Conservation (phyloP, 2,888 invertebrate genomes). For the Cephus nigrinus region DNA sequence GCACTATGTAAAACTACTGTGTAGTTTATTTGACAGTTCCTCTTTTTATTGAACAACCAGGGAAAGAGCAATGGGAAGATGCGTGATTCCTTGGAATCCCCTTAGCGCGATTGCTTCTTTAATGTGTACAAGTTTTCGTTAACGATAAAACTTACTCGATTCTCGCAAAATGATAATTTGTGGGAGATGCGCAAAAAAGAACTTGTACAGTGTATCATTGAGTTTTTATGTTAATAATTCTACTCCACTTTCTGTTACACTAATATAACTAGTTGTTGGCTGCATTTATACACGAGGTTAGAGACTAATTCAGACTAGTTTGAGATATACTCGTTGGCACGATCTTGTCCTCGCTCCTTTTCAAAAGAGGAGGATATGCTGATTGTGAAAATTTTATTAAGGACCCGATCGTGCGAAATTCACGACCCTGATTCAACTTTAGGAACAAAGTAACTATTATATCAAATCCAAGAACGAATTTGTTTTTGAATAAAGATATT, state of each 20-base stretch:
- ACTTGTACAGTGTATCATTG: background rate
- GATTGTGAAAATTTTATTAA: background rate
- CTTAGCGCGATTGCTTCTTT: background rate
- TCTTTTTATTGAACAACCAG: conserved; percentile 21
- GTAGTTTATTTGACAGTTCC: conserved; percentile 40
- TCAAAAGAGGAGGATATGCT: background rate
- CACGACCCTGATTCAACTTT: background rate
- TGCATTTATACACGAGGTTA: background rate
- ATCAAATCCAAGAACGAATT: background rate
- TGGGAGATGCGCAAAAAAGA: background rate
- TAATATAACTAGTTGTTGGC: background rate
- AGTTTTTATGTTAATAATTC: background rate
- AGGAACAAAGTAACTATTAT: background rate
- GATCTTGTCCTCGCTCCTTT: background rate
- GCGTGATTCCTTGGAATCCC: background rate
- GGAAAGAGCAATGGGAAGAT: background rate
- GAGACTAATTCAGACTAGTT: background rate
- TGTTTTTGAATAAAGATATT: background rate
- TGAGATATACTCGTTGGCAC: background rate
- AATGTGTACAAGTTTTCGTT: background rate
- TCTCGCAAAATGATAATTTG: background rate
- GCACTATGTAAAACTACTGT: conserved; percentile 5
- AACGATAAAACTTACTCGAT: background rate
- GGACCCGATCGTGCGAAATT: background rate
- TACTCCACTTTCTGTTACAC: background rate